Evolutionary conservation across 2,113 vertebrate species (phyloP).

Genomic region (Tautogolabrus adspersus): DNA sequence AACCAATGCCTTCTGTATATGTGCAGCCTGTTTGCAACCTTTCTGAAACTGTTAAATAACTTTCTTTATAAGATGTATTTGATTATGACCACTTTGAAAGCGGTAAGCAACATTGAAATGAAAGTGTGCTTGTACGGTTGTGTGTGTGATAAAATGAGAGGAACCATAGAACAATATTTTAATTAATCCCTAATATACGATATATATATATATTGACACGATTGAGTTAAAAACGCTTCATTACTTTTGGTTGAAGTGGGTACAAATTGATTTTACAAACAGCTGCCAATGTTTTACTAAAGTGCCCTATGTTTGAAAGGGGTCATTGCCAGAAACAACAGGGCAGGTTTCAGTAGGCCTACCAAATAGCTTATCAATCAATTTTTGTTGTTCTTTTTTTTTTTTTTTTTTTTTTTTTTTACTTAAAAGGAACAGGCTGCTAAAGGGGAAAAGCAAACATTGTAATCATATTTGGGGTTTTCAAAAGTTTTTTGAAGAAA

Average conservation of each 20-base stretch:
- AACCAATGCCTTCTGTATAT: constrained; percentile 41
- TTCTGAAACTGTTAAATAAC: constrained; percentile 32
- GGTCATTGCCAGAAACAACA: not conserved
- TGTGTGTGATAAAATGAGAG: constrained; percentile 34
- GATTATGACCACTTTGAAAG: constrained; percentile 65
- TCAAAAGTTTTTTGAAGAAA: not conserved
- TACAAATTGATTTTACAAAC: not conserved
- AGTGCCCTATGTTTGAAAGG: not conserved
- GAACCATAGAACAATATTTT: constrained; percentile 54
- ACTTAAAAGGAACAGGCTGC: constrained; percentile 18
- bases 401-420: constrained; percentile 14
- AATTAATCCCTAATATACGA: constrained; percentile 70
- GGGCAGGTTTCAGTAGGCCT: constrained; percentile 17
- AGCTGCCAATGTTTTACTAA: constrained; percentile 11
- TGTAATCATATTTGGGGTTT: constrained; percentile 3
- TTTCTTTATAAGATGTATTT: constrained; percentile 33
- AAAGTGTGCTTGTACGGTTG: constrained; percentile 7
- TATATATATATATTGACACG: constrained; percentile 40
- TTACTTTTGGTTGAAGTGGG: constrained; percentile 40
- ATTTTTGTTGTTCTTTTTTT: not conserved
- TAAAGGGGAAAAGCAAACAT: constrained; percentile 32
- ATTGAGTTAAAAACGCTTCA: constrained; percentile 43
- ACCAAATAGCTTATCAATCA: constrained; percentile 29
- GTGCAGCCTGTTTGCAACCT: constrained; percentile 31
- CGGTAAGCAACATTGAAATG: constrained; percentile 23